Evolutionary conservation across 2,797 vertebrate species (phyloP).

Genomic region (Dallia pectoralis): DNA sequence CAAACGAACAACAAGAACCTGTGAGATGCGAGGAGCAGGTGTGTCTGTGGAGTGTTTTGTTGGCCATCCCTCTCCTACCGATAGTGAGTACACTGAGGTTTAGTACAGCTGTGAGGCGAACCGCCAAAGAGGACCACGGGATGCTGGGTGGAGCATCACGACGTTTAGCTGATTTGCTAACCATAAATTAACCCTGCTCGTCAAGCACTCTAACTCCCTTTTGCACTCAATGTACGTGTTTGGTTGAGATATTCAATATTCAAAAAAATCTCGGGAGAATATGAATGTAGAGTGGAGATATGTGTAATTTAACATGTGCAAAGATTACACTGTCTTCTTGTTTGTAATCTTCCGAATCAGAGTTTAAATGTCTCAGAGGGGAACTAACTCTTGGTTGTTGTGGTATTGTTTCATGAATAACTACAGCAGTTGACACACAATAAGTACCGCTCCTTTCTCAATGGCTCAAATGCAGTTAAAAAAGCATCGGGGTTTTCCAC

Average conservation of each 20-base stretch:
- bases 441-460: neutral
- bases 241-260: conserved; percentile 16
- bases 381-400: neutral
- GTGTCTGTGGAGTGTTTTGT: too few relatives aligned
- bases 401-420: neutral
- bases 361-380: neutral
- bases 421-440: neutral
- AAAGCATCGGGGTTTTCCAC: neutral
- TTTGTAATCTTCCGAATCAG: conserved; percentile 8
- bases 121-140: too few relatives aligned
- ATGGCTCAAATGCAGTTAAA: too few relatives aligned
- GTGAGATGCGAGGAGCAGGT: too few relatives aligned
- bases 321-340: neutral
- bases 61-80: too few relatives aligned
- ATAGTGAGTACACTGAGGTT: too few relatives aligned
- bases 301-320: neutral
- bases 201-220: conserved; percentile 19
- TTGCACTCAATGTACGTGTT: neutral
- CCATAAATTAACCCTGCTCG: conserved; percentile 60
- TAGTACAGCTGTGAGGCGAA: too few relatives aligned
- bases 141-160: conserved; percentile 71
- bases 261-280: conserved; percentile 15
- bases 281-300: neutral
- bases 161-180: conserved; percentile 71
- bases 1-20: too few relatives aligned